Base-by-base conservation (phyloP, 2,888 invertebrate genomes). In the Biston stratarius region DNA sequence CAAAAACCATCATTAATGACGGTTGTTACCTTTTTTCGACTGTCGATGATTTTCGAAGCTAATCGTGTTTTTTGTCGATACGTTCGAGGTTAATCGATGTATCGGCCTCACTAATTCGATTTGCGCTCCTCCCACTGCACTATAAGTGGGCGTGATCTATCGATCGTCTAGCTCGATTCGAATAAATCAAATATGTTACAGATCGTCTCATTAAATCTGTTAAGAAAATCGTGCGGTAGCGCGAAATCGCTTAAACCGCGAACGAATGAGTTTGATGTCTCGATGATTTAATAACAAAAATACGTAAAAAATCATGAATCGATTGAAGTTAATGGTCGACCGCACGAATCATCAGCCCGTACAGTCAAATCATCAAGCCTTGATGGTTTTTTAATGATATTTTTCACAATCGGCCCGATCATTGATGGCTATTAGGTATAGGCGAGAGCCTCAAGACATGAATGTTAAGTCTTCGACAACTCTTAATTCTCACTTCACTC, bases 311-410 rank as follows among this genome's bases (percentile, higher is more conserved):
- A 87, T 89, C 89, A 87, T 82, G 86, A 91, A 92, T 94, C 92
- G 93, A 94, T 94, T 92, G 92, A 84, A 90, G 90, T 86, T 91
- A 91, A 91, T 90, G 92, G 87, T 84, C 80, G 82, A 75, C 85
- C 84, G 77, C 87, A 89, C 87, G 88, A 87, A 87, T 86, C 85
- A 85, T 84, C 85, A 82, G 66, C 61, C 58, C 34, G 52, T 83
- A 84, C 89, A 89, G 86, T 88, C 89, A 88, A 92, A 93, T 92
- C 92, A 91, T 92, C 92, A 89, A 86, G 83, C 88, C 83, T 91
- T 94, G 94, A 94, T 94, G 94, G 91, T 92, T 93, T 94, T 94
- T 94, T 94, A 94, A 94, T 94, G 94, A 94, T 94, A 94, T 94
- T 94, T 94, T 94, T 94, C 93, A 93, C 94, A 93, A 94, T 93